These are phyloP conservation scores for Lucilia cuprina DNA, from an alignment of 1,140 invertebrate species.

Conservation along the genomic window DNA sequence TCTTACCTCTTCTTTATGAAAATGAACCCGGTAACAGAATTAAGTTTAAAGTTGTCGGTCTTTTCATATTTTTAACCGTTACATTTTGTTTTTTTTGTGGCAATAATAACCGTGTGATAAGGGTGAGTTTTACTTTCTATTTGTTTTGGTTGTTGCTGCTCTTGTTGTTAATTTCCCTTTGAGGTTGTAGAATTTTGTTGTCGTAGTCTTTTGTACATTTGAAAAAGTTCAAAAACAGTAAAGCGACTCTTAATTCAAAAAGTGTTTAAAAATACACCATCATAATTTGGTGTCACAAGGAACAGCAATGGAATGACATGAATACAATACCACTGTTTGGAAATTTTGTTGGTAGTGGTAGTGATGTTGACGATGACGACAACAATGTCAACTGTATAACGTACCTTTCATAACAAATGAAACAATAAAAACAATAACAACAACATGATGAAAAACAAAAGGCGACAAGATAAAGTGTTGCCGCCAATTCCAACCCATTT, in stretches of 20 bases:
- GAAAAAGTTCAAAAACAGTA: neutral
- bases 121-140: neutral
- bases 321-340: neutral
- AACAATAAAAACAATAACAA: neutral
- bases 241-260: neutral
- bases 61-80: neutral
- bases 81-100: neutral
- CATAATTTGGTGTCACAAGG: neutral
- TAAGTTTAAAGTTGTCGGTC: neutral
- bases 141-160: neutral
- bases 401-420: neutral
- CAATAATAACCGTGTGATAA: slow-evolving; percentile 18
- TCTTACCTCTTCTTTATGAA: neutral
- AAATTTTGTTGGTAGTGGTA: neutral
- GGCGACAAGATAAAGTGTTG: neutral
- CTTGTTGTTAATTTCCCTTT: neutral
- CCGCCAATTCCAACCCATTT: neutral
- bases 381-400: neutral
- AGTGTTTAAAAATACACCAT: neutral
- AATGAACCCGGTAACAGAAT: neutral
- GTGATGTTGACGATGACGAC: neutral
- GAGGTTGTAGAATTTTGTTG: neutral
- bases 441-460: neutral
- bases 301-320: neutral
- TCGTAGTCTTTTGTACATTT: neutral